Conservation (phyloP, 2,797 vertebrate species). For the Phataginus tricuspis region DNA sequence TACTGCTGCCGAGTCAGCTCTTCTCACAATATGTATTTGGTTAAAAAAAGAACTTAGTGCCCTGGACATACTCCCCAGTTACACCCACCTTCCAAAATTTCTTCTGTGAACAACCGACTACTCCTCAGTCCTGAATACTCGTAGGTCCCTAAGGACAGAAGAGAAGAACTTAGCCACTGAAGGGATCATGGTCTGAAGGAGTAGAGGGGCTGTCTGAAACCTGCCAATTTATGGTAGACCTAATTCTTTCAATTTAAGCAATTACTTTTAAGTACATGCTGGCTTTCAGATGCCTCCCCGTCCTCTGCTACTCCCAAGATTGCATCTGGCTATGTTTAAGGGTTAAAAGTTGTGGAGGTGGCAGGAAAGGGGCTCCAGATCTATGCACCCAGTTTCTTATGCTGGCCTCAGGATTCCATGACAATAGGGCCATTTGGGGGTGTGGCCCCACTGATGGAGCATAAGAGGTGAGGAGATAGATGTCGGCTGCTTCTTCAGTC, state of each 20-base stretch:
- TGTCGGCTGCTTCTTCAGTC: neutral
- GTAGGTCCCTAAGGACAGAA: neutral
- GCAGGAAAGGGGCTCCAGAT: neutral
- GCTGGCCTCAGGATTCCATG: neutral
- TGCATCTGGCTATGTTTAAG: neutral
- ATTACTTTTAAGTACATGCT: neutral
- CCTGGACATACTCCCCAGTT: neutral
- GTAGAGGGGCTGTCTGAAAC: neutral
- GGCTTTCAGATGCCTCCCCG: neutral
- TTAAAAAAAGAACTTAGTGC: neutral
- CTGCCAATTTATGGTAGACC: neutral
- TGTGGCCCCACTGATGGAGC: neutral
- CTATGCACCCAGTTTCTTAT: neutral
- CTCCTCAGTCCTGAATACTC: neutral
- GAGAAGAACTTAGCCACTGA: neutral
- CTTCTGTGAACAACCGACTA: neutral
- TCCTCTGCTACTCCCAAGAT: neutral
- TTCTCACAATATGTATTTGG: neutral
- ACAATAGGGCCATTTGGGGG: neutral
- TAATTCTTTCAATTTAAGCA: neutral
- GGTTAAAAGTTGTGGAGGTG: neutral
- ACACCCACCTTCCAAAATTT: neutral
- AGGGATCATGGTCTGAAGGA: neutral
- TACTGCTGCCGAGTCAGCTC: neutral
- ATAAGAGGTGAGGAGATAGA: neutral